Percentiles rank a stretch among this genome's conserved stretches.
Evolutionary conservation across 2,888 invertebrate genomes (phyloP).

Genomic region (Rhamnusium bicolor): DNA sequence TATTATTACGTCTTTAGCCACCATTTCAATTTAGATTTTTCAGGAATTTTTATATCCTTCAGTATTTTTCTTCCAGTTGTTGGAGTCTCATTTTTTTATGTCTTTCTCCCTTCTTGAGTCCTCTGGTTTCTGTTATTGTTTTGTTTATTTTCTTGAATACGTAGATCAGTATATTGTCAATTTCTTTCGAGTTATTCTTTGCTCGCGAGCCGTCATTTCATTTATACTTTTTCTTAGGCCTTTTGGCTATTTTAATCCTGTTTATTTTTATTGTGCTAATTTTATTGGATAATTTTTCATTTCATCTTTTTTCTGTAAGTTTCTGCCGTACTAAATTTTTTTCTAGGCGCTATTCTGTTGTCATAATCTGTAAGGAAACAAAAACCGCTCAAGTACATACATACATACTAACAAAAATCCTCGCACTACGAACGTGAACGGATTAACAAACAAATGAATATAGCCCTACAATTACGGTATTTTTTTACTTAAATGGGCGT

Average conservation of each 20-base stretch:
- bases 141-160: background rate
- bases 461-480: too few relatives aligned
- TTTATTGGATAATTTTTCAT: background rate
- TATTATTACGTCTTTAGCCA: too few relatives aligned
- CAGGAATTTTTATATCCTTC: too few relatives aligned
- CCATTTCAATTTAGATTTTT: too few relatives aligned
- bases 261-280: background rate
- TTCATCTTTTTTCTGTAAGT: background rate
- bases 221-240: background rate
- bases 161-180: background rate
- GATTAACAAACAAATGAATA: too few relatives aligned
- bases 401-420: too few relatives aligned
- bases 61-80: background rate
- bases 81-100: background rate
- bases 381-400: too few relatives aligned
- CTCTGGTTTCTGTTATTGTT: background rate
- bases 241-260: background rate
- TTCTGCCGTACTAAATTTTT: too few relatives aligned
- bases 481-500: too few relatives aligned
- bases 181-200: background rate
- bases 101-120: background rate
- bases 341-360: too few relatives aligned
- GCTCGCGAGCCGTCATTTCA: background rate
- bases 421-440: too few relatives aligned
- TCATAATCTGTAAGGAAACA: too few relatives aligned